These are phyloP conservation scores for Procavia capensis DNA, from an alignment of 2,113 vertebrate genomes.

Conservation along the genomic window DNA sequence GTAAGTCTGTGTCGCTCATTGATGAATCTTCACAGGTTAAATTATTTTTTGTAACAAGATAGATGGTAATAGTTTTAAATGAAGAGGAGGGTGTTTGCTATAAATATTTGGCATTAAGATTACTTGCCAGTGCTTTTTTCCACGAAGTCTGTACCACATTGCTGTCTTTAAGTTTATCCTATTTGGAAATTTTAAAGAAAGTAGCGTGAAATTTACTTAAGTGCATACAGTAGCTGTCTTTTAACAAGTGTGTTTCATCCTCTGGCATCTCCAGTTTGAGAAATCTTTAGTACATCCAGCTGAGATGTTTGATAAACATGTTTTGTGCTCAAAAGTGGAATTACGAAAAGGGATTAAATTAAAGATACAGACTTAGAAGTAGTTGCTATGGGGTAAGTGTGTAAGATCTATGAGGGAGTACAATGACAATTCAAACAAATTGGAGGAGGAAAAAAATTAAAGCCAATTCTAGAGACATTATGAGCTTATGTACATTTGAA, in stretches of 20 bases:
- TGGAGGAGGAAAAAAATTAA: background rate
- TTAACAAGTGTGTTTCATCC: background rate
- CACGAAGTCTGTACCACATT: background rate
- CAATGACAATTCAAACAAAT: background rate
- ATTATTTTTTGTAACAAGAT: constrained; percentile 34
- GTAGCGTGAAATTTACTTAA: background rate
- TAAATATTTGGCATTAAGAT: constrained; percentile 12
- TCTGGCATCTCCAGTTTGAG: background rate
- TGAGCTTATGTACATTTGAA: background rate
- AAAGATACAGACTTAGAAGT: background rate
- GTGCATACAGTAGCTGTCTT: background rate
- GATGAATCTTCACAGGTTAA: background rate
- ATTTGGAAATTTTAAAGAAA: constrained; percentile 24
- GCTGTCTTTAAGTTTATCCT: background rate
- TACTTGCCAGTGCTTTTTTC: background rate
- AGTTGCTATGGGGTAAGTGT: background rate
- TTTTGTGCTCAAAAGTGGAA: background rate
- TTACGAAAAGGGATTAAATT: background rate
- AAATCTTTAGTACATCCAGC: background rate
- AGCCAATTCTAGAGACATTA: background rate
- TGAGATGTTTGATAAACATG: background rate
- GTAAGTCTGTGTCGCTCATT: background rate
- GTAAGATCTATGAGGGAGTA: background rate
- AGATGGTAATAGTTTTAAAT: constrained; percentile 31
- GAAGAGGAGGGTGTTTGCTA: background rate